Evolutionary conservation across 2,888 invertebrate genomes (phyloP), one percentile per base, ranked within the genome.

Genomic region (Cepaea hortensis): DNA sequence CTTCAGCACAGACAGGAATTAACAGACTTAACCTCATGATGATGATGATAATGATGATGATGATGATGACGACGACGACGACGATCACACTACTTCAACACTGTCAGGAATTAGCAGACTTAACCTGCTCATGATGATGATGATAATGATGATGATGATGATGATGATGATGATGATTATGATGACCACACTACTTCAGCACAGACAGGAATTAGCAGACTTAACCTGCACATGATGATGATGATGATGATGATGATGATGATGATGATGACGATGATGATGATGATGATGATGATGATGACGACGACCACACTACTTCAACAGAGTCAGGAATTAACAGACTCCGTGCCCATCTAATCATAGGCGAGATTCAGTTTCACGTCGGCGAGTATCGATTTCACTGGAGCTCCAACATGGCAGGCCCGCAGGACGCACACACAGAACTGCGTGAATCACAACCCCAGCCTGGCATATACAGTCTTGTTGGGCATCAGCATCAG

Each of bases 11-110:
- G n/a, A 50, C n/a, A 73, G 13, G 50, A 72, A 23, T 50, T 83
- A 23, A 83, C 35, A 35, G 35, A 35, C 35, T 35, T 11, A 70
- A 18, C 15, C 9, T 70, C 5, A 20, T 70, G 70, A 20, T 70
- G 70, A 73, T 83, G 55, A 83, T 83, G 55, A 83, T 83, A 55
- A 83, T 83, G 73, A 73, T 73, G 73, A 73, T 83, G 73, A 83
- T 83, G n/a, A 73, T 83, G 48, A 68, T 48, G 50, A 84, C 65
- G 76, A 84, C 62, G 62, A 76, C 76, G 46, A n/a, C 46, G 46
- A n/a, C n/a, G n/a, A n/a, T n/a, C 35, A 46, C 65, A 62, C 62
- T 65, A 46, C 62, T 35, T 61, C 62, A 77, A 35, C 35, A 46
- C 61, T 65, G 46, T 20, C n/a, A n/a, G n/a, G 13, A n/a, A 70